Conservation (phyloP, 2,113 vertebrate genomes). For the Marmota flaviventris region DNA sequence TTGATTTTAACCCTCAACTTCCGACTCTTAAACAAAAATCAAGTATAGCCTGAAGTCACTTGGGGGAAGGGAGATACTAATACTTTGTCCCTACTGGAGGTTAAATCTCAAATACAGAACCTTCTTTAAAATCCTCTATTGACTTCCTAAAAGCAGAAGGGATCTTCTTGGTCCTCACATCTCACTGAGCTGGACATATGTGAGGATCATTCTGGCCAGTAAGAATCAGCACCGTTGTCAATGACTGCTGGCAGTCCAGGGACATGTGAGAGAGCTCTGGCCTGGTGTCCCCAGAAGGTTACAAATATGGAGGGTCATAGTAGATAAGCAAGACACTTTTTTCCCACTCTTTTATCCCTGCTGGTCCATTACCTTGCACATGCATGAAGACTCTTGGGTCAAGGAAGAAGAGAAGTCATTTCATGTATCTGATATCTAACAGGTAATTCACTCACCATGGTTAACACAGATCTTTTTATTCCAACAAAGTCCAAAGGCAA, state of each 20-base stretch:
- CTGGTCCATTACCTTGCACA: background rate
- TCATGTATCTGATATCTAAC: background rate
- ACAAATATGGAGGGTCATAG: background rate
- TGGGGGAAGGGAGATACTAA: background rate
- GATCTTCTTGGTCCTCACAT: background rate
- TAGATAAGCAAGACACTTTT: background rate
- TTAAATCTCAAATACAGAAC: background rate
- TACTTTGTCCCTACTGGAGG: background rate
- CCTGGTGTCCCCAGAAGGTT: constrained; percentile 14
- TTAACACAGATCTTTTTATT: background rate
- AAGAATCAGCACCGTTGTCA: background rate
- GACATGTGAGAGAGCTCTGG: rapidly evolving
- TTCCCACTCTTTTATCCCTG: background rate
- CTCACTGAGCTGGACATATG: background rate
- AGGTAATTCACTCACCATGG: rapidly evolving
- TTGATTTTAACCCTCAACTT: background rate
- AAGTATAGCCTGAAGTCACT: background rate
- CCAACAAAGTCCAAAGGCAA: background rate
- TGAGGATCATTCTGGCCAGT: background rate
- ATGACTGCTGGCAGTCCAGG: too few species aligned
- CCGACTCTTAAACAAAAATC: background rate
- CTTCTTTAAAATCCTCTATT: background rate
- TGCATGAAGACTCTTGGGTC: background rate
- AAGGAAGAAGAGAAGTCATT: background rate
- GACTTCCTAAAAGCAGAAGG: background rate